Evolutionary conservation across 2,888 invertebrate genomes (phyloP), one percentile per base, ranked within the genome.

Genomic region (Flexamia atlantica): DNA sequence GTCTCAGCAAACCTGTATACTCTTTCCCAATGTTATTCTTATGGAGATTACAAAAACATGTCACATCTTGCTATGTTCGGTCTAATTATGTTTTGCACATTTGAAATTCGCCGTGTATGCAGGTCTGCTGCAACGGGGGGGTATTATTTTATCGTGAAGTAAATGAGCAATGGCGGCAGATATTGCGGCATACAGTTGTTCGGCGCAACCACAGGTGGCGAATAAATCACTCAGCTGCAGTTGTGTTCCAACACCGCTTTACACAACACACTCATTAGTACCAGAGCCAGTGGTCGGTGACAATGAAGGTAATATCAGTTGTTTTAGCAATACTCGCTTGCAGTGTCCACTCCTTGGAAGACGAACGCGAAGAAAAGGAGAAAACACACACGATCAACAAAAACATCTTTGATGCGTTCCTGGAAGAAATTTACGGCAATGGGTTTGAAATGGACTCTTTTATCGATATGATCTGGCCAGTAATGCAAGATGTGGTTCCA

Each of bases 151-250:
- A 36, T 36, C 9, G 36, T n/a, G 9, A 36, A 36, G 36, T 36
- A 36, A 7, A 36, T 36, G 36, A 4, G 36, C 36, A 9, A 4
- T 36, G 36, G 36, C 36, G 9, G 36, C 36, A 4, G 36, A n/a
- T 9, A 36, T 4, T 36, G 36, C 36, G 4, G 9, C 36, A 36
- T 12, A n/a, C n/a, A 50, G 50, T 17, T 50, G 50, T 50, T 50
- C 36, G n/a, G n/a, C n/a, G 50, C 50, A 50, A 50, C 50, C 50
- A 50, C 50, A 50, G 50, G 50, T 50, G 50, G 17, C 14, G n/a
- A 50, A n/a, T 14, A 7, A 50, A 50, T 50, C 57, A 20, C 9
- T 23, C 57, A 57, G 46, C 4, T 46, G 12, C 46, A 17, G 46
- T 17, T 14, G 46, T 46, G 46, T 3, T 57, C 12, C 50, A 50